Conservation (phyloP, 2,113 vertebrate species). For the Puffinus mauretanicus region DNA sequence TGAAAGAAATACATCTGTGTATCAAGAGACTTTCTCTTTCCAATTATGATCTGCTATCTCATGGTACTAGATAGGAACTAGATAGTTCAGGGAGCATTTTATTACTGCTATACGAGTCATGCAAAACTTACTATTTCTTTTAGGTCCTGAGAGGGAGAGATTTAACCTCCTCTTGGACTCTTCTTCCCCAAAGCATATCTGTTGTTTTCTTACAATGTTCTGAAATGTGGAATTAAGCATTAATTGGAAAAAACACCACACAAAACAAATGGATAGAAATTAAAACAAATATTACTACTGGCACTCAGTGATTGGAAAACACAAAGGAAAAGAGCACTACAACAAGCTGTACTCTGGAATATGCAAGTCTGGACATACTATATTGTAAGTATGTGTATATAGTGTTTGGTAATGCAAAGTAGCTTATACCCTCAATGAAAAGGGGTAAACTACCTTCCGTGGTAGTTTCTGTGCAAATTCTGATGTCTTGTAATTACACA, state of each 20-base stretch:
- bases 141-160: not conserved
- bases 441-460: not conserved
- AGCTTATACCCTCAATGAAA: not conserved
- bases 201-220: not conserved
- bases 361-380: not conserved
- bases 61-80: not conserved
- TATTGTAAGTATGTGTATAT: not conserved
- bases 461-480: not conserved
- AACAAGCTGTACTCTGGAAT: not conserved
- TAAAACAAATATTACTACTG: not conserved
- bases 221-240: not conserved
- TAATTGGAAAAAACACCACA: not conserved
- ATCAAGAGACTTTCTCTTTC: not conserved
- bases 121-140: not conserved
- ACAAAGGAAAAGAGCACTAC: not conserved
- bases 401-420: not conserved
- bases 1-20: not conserved
- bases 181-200: not conserved
- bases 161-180: not conserved
- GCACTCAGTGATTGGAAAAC: not conserved
- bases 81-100: not conserved
- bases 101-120: not conserved
- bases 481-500: not conserved
- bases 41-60: not conserved
- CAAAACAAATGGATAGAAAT: not conserved